A percentile compares a stretch with the other conserved stretches of the same genome.
Conservation (phyloP, 2,888 invertebrate species). For the Trachelus stipa region DNA sequence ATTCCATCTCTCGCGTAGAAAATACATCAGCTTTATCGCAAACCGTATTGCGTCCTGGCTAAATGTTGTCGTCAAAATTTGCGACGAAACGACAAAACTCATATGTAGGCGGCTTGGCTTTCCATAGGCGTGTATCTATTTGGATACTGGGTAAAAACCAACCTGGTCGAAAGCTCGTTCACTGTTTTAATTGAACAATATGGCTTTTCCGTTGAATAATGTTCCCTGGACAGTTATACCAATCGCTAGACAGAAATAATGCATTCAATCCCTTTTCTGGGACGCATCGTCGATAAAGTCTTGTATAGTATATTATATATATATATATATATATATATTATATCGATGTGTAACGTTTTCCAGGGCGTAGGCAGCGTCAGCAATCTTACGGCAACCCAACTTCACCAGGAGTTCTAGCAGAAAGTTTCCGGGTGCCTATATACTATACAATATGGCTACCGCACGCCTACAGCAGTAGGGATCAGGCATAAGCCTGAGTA, state of each 20-base stretch:
- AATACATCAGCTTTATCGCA: slow-evolving; percentile 22
- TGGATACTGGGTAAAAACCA: background rate
- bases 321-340: background rate
- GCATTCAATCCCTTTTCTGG: background rate
- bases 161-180: background rate
- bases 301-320: background rate
- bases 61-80: background rate
- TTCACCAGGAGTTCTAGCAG: background rate
- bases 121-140: background rate
- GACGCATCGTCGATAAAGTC: background rate
- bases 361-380: background rate
- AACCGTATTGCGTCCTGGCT: background rate
- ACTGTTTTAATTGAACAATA: background rate
- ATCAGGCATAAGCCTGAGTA: background rate
- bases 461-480: background rate
- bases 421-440: background rate
- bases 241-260: background rate
- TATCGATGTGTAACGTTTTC: background rate
- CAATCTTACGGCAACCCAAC: background rate
- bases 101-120: background rate
- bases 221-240: background rate
- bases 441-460: background rate
- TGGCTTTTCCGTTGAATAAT: background rate
- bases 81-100: background rate
- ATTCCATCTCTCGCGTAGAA: slow-evolving; percentile 18